A percentile compares a stretch with the other conserved stretches of the same genome.
Evolutionary conservation across 1,140 invertebrate species (phyloP).

Genomic region (Ruditapes philippinarum): DNA sequence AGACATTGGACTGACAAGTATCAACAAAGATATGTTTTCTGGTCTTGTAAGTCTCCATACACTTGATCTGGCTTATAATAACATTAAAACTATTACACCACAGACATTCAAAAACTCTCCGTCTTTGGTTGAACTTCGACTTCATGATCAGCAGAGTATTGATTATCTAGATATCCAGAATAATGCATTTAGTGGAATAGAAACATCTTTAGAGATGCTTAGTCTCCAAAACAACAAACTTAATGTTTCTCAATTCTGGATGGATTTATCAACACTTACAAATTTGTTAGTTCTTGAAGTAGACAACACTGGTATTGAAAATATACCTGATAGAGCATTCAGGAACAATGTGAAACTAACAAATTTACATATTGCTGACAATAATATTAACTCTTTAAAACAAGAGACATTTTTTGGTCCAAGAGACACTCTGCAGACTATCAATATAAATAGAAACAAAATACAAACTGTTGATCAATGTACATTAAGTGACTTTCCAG

Average conservation of each 20-base stretch:
- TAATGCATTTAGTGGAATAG: slow-evolving; percentile 56
- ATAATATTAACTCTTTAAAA: slow-evolving; percentile 64
- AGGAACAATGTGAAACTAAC: slow-evolving; percentile 55
- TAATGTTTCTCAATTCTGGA: slow-evolving; percentile 66
- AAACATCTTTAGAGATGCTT: slow-evolving; percentile 59
- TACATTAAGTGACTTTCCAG: slow-evolving; percentile 72
- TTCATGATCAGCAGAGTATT: slow-evolving; percentile 55
- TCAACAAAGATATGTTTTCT: slow-evolving; percentile 91
- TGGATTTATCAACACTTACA: slow-evolving; percentile 63
- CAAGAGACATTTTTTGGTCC: slow-evolving; percentile 73
- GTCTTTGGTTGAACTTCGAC: slow-evolving; percentile 66
- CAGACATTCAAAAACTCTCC: slow-evolving; percentile 69
- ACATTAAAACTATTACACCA: slow-evolving; percentile 64
- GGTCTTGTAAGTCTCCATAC: slow-evolving; percentile 67
- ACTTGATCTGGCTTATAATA: slow-evolving; percentile 74
- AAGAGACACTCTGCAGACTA: slow-evolving; percentile 60
- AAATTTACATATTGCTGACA: slow-evolving; percentile 68
- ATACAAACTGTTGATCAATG: slow-evolving; percentile 75
- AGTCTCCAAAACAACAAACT: slow-evolving; percentile 63
- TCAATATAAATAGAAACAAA: slow-evolving; percentile 70
- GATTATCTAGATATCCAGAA: slow-evolving; percentile 3
- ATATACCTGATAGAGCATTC: slow-evolving; percentile 73
- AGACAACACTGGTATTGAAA: slow-evolving; percentile 57
- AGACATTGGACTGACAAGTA: slow-evolving; percentile 94
- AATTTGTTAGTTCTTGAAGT: slow-evolving; percentile 65